Base-by-base conservation (phyloP, 2,797 vertebrate species). In the Mormyrus hasselquistii region DNA sequence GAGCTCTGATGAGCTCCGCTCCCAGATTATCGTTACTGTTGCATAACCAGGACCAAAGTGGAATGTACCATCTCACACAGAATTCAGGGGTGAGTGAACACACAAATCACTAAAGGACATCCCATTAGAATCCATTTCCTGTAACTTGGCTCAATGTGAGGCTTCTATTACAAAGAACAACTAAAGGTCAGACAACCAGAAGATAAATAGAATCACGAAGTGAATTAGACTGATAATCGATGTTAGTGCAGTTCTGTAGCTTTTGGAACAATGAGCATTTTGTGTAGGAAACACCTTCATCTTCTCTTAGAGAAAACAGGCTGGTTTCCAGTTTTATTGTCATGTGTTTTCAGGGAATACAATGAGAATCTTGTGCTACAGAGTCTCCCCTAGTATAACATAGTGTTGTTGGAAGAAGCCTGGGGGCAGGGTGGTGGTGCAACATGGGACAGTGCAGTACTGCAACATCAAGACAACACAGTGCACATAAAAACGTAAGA, bases 11-110 rank as follows among this genome's bases (percentile, higher is more conserved):
- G 57, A 29, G 49, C 47, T 38, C 2, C 25, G 25, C 25, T 44
- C 22, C 10, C 85, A 50, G 19, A 14, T 84, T 16, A 83, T 62
- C 25, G 22, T 69, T 88, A 50, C 16, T 12, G n/a, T 62, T 87
- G 38, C 41, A 87, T 87, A 89, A 87, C 8, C 22, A 8, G 29
- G 41, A 62, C 69, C 69, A 76, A 14, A 89, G 52, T 14, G 84
- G 59, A 89, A 65, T 25, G 5, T 47, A 53, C 49, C 38, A 50
- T 89, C 55, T 62, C 34, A 19, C 16, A 19, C 62, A 87, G 65
- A 57, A 29, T 25, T 19, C n/a, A 19, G 65, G 29, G 49, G 49
- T n/a, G 29, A 22, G 41, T 47, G 29, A 88, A 88, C 55, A 44
- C 19, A 34, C 34, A 88, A 52, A 50, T 34, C n/a, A 86, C 84